A percentile compares a stretch with the other conserved stretches of the same genome.
Evolutionary conservation across 1,140 invertebrate species (phyloP).

Genomic region (Tyrophagus putrescentiae): DNA sequence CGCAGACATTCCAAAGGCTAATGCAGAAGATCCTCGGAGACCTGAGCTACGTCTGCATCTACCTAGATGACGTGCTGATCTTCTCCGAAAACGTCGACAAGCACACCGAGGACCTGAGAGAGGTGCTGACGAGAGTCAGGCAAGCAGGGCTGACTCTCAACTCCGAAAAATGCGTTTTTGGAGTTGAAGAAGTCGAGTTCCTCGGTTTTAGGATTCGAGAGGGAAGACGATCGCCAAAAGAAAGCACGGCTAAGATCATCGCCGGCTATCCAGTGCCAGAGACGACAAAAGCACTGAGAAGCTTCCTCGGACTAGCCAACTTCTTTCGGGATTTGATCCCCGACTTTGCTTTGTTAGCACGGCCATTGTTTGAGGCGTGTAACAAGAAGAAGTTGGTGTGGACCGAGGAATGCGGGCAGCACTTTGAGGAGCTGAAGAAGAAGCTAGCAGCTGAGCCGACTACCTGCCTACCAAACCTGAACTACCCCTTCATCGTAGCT

Average conservation of each 20-base stretch:
- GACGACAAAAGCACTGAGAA: background rate
- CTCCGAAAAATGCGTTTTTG: conserved; percentile 25
- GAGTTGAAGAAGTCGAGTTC: conserved; percentile 5
- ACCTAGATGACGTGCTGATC: conserved; percentile 22
- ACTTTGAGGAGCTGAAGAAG: conserved; percentile 34
- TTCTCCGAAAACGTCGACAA: conserved; percentile 19
- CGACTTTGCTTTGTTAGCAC: conserved; percentile 20
- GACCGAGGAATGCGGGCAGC: conserved; percentile 22
- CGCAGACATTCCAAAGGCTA: conserved; percentile 13
- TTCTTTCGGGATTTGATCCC: conserved; percentile 21
- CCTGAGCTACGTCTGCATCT: conserved; percentile 14
- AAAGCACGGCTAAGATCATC: no score
- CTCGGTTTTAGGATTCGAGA: conserved; percentile 15
- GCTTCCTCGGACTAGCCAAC: conserved; percentile 19
- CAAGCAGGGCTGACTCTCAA: conserved; percentile 21
- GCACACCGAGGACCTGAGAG: conserved; percentile 10
- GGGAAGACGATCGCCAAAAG: no score
- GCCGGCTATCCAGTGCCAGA: conserved; percentile 6
- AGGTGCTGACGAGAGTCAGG: background rate
- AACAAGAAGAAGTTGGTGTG: conserved; percentile 23
- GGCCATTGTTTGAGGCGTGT: conserved; percentile 23
- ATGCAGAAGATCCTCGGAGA: conserved; percentile 17
- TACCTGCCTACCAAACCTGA: conserved; percentile 9
- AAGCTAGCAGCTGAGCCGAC: conserved; percentile 25
- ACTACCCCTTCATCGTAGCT: conserved; percentile 22